Base-by-base conservation (phyloP, 2,888 invertebrate genomes). In the Spilarctia lutea region DNA sequence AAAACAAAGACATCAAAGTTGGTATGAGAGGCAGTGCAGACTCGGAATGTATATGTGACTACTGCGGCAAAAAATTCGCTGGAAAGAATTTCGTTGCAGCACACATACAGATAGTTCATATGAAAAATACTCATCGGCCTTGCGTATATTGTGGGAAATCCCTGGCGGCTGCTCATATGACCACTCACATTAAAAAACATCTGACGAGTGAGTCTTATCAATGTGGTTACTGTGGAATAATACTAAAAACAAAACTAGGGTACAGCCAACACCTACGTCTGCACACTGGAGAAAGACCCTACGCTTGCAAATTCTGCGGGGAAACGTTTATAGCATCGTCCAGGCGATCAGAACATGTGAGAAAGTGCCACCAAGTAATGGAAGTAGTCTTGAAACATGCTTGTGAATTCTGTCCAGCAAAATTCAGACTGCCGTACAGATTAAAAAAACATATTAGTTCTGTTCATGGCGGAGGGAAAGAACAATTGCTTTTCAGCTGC, bases 31-130 rank as follows among this genome's bases (percentile, higher is more conserved):
- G 94, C 0, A 92, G 94, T 16, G 84, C 89, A 0, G 82, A 90
- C 10, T 89, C 85, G 0, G 90, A 91, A 82, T 94, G 94, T 71
- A 88, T 92, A 16, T 95, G 95, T 33, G 93, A 95, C 75, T 92
- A 94, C 71, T 95, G 95, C 60, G 89, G 91, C 0, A 95, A 95
- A 74, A 92, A 83, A 18, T 94, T 93, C 74, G 89, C 92, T 0
- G 92, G 91, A 0, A 95, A 94, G 79, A 94, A 91, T 52, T 93
- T 91, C 71, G 87, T 95, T 0, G 85, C 88, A 0, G 92, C 95
- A 0, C 95, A 95, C 45, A 95, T 95, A n/a, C 92, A 94, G 79
- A 94, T 93, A 16, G 94, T 95, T 0, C 95, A 95, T 72, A 89
- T 89, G 79, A 94, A 91, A 76, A 91, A 91, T 65, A 94, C 95